Evolutionary conservation across 2,797 vertebrate genomes (phyloP), one percentile per base, ranked within the genome.

Genomic region (Numenius phaeopus): DNA sequence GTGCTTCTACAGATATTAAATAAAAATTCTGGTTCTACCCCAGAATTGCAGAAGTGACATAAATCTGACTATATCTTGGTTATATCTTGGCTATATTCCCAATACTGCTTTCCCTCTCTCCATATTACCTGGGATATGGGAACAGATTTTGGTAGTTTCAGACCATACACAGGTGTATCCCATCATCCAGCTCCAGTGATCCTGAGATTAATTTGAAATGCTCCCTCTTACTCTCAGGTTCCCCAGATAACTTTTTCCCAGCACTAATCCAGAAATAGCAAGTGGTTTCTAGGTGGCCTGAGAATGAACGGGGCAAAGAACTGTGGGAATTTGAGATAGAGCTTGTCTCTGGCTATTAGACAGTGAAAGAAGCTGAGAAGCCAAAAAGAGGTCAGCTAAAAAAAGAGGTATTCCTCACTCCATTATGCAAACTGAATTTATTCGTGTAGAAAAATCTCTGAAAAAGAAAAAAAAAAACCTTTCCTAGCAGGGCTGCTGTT

Each of bases 371-470:
- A 95, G 89, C 87, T 87, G 92, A 97, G 79, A 95, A 94, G 91
- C 78, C 94, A 96, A 77, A 95, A 97, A 87, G 88, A 96, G 92
- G 95, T 97, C 95, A 96, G 78, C 44, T 83, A 54, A 96, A 95
- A 97, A 97, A 94, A 92, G 79, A 91, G 75, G 32, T 77, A 93
- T 64, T 95, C 86, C 78, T 95, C 92, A 87, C 87, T 91, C 86
- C 90, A 90, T 89, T 89, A 58, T 87, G 78, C 79, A 94, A 95
- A 95, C 90, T 82, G 88, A 87, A 94, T 89, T 94, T 93, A 95
- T 79, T 95, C 71, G 83, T 42, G 57, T 50, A 92, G 84, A 94
- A 97, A 93, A 94, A 77, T 39, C 32, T 90, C 50, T 26, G 67
- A 17, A 52, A 73, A 55, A 71, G 87, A 73, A 55, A 71, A 91